phyloP scores from a whole-genome alignment of 1,140 invertebrate species.

The Oppia nitens region DNA sequence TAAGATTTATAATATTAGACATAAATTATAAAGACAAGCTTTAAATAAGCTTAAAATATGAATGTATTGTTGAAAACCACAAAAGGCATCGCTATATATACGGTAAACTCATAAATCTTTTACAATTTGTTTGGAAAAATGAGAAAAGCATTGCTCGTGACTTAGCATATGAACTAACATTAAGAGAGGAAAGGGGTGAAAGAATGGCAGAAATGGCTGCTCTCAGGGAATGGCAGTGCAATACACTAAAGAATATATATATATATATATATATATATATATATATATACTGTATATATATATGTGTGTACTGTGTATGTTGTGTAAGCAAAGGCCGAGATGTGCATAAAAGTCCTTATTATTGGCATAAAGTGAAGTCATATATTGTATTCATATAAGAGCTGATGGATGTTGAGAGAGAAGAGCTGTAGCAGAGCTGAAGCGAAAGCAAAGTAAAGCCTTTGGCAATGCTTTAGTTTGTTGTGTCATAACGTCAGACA shows the following conservation, averaged over 20 bases:
- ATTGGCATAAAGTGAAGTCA: background rate
- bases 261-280: too few relatives aligned
- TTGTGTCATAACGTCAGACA: conserved; percentile 20
- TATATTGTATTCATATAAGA: too few relatives aligned
- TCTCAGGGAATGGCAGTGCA: too few relatives aligned
- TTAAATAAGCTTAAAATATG: too few relatives aligned
- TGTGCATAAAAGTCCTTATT: background rate
- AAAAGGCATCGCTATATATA: background rate
- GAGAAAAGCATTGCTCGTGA: conserved; percentile 12
- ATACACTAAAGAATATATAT: too few relatives aligned
- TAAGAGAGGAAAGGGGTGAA: too few relatives aligned
- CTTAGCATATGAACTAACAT: conserved; percentile 17
- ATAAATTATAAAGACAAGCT: too few relatives aligned
- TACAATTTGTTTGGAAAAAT: background rate
- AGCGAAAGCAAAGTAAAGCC: background rate
- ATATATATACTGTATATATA: too few relatives aligned
- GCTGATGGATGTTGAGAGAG: too few relatives aligned
- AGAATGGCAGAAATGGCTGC: too few relatives aligned
- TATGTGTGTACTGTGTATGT: too few relatives aligned
- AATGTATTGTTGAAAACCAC: background rate
- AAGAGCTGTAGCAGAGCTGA: background rate
- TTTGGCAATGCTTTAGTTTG: background rate
- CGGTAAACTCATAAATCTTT: background rate
- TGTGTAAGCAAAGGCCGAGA: background rate
- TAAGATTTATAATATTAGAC: too few relatives aligned